Conservation (phyloP, 2,113 vertebrate species). For the Erythrolamprus reginae region DNA sequence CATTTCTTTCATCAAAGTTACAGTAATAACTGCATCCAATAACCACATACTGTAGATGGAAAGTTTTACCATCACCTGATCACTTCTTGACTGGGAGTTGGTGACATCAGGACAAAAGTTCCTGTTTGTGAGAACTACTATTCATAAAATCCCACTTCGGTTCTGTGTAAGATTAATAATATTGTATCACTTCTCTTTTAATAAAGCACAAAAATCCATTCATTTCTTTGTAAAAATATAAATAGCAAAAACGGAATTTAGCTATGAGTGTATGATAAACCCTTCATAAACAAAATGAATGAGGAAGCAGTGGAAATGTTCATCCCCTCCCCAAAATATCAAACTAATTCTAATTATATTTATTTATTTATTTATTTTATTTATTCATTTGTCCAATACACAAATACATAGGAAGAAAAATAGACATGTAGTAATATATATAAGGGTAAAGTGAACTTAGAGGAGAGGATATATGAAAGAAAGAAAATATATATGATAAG, state of each 20-base stretch:
- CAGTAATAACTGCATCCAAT: neutral
- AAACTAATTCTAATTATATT: neutral
- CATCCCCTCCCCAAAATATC: neutral
- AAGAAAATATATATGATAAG: too few relatives aligned
- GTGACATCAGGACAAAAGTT: neutral
- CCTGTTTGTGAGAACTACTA: neutral
- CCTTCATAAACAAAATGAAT: neutral
- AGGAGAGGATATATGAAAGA: too few relatives aligned
- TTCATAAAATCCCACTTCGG: neutral
- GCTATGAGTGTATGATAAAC: neutral
- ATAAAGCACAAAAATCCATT: neutral
- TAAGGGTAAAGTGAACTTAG: too few relatives aligned
- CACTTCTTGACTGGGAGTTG: neutral
- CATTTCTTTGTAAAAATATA: neutral
- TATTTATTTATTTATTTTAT: too few relatives aligned
- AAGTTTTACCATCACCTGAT: neutral
- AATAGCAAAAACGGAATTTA: neutral
- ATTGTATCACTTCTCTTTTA: neutral
- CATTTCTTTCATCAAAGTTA: neutral
- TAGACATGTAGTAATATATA: too few relatives aligned
- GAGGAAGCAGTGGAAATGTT: neutral
- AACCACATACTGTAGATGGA: neutral
- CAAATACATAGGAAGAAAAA: too few relatives aligned
- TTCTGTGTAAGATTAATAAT: neutral
- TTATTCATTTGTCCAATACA: too few relatives aligned